A percentile compares a stretch with the other conserved stretches of the same genome.
Evolutionary conservation across 2,888 invertebrate genomes (phyloP).

Genomic region (Asteroscopus sphinx): DNA sequence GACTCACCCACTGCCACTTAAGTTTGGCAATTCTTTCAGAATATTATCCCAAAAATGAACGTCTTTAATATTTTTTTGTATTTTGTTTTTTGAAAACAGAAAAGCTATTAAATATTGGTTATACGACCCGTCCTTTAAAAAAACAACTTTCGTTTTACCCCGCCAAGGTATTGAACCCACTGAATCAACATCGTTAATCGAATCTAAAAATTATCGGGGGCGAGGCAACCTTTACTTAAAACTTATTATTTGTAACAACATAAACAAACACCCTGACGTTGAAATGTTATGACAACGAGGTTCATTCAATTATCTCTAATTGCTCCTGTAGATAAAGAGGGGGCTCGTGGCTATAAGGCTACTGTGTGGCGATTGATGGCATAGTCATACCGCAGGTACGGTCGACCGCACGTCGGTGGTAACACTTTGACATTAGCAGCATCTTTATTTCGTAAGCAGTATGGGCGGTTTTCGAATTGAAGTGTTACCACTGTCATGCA

Average conservation of each 20-base stretch:
- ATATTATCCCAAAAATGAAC: no score
- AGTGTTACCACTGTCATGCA: no score
- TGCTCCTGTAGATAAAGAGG: background rate
- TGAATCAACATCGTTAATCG: background rate
- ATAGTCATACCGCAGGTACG: no score
- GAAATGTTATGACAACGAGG: constrained; percentile 44
- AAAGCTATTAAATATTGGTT: background rate
- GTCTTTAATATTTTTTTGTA: background rate
- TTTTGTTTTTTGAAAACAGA: background rate
- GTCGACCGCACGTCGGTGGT: no score
- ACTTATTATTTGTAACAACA: constrained; percentile 41
- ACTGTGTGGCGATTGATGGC: background rate
- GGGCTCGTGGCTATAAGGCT: background rate
- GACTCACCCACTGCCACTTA: no score
- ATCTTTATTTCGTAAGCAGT: no score
- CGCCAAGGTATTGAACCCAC: background rate
- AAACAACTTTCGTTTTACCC: background rate
- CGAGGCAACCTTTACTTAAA: constrained; percentile 18
- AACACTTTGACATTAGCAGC: no score
- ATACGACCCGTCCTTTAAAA: background rate
- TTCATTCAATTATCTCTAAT: constrained; percentile 44
- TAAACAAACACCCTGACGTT: constrained; percentile 37
- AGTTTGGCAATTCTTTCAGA: no score
- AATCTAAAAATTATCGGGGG: background rate
- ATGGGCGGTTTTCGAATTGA: no score